phyloP scores from a whole-genome alignment of 1,140 invertebrate species.

The Aphelinus certus region DNA sequence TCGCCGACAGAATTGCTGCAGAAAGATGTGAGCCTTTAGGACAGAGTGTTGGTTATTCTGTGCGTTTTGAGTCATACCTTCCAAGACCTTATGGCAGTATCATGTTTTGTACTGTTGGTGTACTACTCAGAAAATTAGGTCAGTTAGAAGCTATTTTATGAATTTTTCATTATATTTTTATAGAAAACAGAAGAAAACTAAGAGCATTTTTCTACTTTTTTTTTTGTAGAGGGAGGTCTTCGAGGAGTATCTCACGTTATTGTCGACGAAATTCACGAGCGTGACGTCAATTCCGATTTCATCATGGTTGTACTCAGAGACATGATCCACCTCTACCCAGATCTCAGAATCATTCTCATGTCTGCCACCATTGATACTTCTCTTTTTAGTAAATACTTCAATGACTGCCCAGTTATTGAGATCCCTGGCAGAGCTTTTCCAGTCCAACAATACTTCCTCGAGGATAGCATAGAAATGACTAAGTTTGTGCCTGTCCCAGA shows the following conservation, averaged over 20 bases:
- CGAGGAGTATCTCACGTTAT: conserved; percentile 91
- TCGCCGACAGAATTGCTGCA: conserved; percentile 88
- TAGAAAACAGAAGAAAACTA: background rate
- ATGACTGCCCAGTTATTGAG: conserved; percentile 84
- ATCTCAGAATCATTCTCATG: conserved; percentile 94
- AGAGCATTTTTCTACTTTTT: conserved; percentile 5
- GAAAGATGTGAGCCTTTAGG: conserved; percentile 90
- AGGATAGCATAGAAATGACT: conserved; percentile 86
- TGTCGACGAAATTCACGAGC: conserved; percentile 97
- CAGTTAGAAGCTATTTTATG: background rate
- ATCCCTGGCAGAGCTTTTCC: conserved; percentile 83
- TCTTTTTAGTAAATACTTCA: conserved; percentile 92
- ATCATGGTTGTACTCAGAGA: conserved; percentile 92
- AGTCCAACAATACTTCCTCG: conserved; percentile 88
- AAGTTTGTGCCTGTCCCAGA: conserved; percentile 81
- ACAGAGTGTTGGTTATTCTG: conserved; percentile 87
- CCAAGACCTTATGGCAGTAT: conserved; percentile 93
- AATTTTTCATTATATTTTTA: background rate
- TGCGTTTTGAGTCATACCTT: conserved; percentile 88
- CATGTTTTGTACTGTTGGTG: conserved; percentile 94
- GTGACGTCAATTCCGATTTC: conserved; percentile 97
- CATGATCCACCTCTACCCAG: conserved; percentile 89
- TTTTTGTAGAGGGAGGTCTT: conserved; percentile 75
- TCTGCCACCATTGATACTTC: conserved; percentile 95
- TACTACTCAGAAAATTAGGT: conserved; percentile 86